These are phyloP conservation scores for Luperina testacea DNA, from an alignment of 2,888 invertebrate species.

Conservation along the genomic window DNA sequence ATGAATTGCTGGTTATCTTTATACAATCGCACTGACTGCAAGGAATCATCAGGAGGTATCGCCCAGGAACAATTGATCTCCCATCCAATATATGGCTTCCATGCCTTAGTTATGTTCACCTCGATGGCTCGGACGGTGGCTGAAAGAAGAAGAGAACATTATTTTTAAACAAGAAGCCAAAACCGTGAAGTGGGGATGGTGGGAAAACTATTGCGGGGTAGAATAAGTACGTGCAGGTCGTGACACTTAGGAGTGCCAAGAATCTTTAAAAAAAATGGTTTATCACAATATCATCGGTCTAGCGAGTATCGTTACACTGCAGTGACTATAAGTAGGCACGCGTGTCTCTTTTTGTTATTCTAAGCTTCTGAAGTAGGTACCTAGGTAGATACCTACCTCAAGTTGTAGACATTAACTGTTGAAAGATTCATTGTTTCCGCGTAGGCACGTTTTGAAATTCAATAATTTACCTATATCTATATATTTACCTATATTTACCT, in stretches of 20 bases:
- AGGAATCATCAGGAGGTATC: conserved; percentile 73
- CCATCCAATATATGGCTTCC: conserved; percentile 81
- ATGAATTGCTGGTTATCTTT: conserved; percentile 79
- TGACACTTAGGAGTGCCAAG: not conserved
- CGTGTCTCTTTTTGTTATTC: not conserved
- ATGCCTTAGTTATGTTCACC: conserved; percentile 75
- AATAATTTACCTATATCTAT: no score
- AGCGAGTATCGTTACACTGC: not conserved
- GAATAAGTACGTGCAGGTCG: not conserved
- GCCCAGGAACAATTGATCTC: conserved; percentile 80
- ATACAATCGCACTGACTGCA: conserved; percentile 82
- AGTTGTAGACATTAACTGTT: not conserved
- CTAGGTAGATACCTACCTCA: not conserved
- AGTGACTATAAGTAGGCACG: not conserved
- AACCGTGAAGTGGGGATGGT: not conserved
- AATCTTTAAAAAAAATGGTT: not conserved
- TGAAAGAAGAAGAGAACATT: conserved; percentile 54
- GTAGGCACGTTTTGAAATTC: no score
- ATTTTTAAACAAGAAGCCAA: not conserved
- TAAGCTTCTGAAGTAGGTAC: not conserved
- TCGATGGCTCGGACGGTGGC: conserved; percentile 68
- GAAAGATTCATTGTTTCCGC: conserved; percentile 7
- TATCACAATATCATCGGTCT: not conserved
- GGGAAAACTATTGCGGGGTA: not conserved
- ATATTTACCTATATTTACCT: no score